Conservation (phyloP, 1,140 invertebrate genomes). For the Coenobita brevimanus region DNA sequence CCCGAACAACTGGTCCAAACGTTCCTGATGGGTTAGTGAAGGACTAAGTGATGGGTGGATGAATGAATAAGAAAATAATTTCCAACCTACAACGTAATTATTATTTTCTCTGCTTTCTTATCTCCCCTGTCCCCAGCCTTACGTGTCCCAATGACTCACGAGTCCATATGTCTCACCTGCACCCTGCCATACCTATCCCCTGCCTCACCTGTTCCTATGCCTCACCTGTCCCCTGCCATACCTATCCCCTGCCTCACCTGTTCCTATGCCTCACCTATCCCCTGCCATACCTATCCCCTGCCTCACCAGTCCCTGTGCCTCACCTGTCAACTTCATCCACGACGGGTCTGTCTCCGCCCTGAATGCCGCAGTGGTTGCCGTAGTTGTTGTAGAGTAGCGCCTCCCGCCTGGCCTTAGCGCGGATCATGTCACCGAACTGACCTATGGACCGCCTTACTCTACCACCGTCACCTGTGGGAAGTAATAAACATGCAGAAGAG, state of each 20-base stretch:
- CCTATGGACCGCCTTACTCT: slow-evolving; percentile 24
- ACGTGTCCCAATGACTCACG: too few relatives aligned
- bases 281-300: neutral
- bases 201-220: neutral
- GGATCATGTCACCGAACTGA: slow-evolving; percentile 51
- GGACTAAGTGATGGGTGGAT: too few relatives aligned
- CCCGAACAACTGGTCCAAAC: too few relatives aligned
- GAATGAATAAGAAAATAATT: too few relatives aligned
- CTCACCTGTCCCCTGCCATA: neutral
- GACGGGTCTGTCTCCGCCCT: slow-evolving; percentile 41
- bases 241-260: neutral
- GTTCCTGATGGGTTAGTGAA: too few relatives aligned
- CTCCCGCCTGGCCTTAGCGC: neutral
- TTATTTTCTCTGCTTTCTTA: too few relatives aligned
- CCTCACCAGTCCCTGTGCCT: neutral
- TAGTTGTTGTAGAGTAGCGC: slow-evolving; percentile 57
- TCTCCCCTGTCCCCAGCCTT: too few relatives aligned
- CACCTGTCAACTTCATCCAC: slow-evolving; percentile 58
- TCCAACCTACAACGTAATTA: too few relatives aligned
- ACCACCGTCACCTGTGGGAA: too few relatives aligned
- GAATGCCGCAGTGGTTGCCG: slow-evolving; percentile 59
- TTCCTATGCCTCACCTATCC: neutral
- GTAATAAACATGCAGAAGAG: too few relatives aligned
- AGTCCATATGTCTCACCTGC: too few relatives aligned
- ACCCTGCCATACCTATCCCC: too few relatives aligned